Evolutionary conservation across 35 echinoderm and acorn worm species (phyloP), one percentile per base, ranked within the genome.

Genomic region (Lytechinus pictus): DNA sequence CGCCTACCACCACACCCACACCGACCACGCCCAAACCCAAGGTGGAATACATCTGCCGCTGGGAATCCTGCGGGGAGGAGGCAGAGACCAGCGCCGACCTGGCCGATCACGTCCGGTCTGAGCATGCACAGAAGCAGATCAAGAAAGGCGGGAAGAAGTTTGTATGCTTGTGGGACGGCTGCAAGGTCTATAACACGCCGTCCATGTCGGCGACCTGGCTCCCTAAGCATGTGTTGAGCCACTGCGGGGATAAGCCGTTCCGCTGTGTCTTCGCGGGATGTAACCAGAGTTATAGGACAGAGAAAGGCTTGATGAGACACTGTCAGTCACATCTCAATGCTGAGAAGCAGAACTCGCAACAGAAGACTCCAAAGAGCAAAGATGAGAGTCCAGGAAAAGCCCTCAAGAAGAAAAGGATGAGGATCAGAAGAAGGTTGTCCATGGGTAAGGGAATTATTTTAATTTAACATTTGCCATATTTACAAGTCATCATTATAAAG

Each of bases 101-200:
- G 27, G 98, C 98, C 8, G 98, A 99, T 19, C 98, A 99, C n/a
- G 94, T 99, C 8, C 95, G 95, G 8, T 57, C 92, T 54, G 95
- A 87, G 12, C 98, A 99, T 93, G 98, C 97, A 55, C 96, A 99
- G 79, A 95, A 92, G 55, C 98, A 99, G 87, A 94, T 97, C 86
- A 95, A 96, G 54, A 95, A 98, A 61, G 95, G 96, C 91, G 97
- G 94, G 2, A 97, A 99, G 92, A 96, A 96, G 88, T 99, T 94
- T 92, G 94, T 99, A 9, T 99, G 97, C 86, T 91, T 99, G 52
- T 99, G 98, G 98, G 98, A 99, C n/a, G 96, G 97, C 86, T 99
- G 98, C 71, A 99, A 98, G 54, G 97, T 98, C 9, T 98, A 97
- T 88, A 99, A 99, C 29, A 98, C 94, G 0, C 98, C 98, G 14